These are phyloP conservation scores for Silurus asotus DNA, from an alignment of 2,113 vertebrate genomes.

Conservation along the genomic window DNA sequence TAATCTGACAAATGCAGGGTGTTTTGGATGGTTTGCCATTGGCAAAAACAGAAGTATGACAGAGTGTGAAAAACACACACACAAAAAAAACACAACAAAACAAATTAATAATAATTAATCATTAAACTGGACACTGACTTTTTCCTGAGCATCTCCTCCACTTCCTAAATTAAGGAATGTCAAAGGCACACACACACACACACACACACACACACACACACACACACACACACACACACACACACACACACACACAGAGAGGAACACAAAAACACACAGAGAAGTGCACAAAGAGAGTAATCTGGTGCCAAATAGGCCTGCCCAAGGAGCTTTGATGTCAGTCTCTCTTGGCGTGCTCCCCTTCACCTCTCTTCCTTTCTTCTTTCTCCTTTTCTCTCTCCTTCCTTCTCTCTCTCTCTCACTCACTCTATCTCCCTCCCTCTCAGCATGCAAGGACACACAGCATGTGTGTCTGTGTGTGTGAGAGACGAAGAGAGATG, in stretches of 20 bases:
- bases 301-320: slow-evolving; percentile 53
- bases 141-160: not conserved
- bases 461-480: slow-evolving; percentile 37
- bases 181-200: not conserved
- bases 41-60: not conserved
- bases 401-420: slow-evolving; percentile 1
- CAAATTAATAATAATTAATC: not conserved
- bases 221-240: not conserved
- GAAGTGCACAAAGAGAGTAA: slow-evolving; percentile 36
- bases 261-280: not conserved
- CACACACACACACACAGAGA: slow-evolving; percentile 25
- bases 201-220: slow-evolving; percentile 31
- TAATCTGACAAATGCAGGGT: too few relatives aligned
- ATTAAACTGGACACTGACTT: slow-evolving; percentile 6
- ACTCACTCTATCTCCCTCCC: slow-evolving; percentile 34
- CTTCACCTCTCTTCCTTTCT: slow-evolving; percentile 47
- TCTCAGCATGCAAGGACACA: slow-evolving; percentile 48
- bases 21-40: not conserved
- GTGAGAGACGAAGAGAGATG: slow-evolving; percentile 23
- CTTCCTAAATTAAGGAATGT: slow-evolving; percentile 15
- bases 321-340: slow-evolving; percentile 59
- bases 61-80: not conserved
- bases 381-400: slow-evolving; percentile 39
- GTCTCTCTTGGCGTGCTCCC: slow-evolving; percentile 49
- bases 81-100: not conserved